These are phyloP conservation scores for Caenorhabditis japonica DNA, from an alignment of 2,888 invertebrate species.

Conservation along the genomic window DNA sequence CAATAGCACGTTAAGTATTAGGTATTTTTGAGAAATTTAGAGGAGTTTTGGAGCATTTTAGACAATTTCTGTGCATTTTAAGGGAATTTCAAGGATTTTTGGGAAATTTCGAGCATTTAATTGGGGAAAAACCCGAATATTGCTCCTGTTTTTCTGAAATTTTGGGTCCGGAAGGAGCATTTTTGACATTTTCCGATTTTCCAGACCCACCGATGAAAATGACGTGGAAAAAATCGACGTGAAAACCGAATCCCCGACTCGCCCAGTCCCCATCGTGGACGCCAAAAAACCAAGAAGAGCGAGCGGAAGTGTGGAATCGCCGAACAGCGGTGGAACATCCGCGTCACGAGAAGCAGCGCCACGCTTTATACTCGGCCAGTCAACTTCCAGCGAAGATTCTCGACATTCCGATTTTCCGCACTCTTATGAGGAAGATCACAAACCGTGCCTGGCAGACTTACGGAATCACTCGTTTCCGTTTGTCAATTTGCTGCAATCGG, in stretches of 20 bases:
- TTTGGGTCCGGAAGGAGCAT: too few relatives aligned
- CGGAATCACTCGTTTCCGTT: conserved; percentile 50
- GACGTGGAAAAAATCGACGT: conserved; percentile 20
- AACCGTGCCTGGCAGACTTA: conserved; percentile 31
- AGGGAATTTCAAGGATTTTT: too few relatives aligned
- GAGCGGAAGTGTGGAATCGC: conserved; percentile 23
- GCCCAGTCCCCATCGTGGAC: conserved; percentile 26
- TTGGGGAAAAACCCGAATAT: too few relatives aligned
- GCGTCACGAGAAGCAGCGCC: conserved; percentile 23
- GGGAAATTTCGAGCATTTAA: too few relatives aligned
- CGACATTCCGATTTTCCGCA: conserved; percentile 28
- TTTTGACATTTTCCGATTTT: too few relatives aligned
- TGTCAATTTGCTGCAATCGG: conserved; percentile 45
- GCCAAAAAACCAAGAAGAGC: conserved; percentile 15
- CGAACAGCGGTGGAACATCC: conserved; percentile 25
- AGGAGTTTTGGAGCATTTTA: too few relatives aligned
- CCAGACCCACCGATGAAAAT: conserved; percentile 22
- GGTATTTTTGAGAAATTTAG: too few relatives aligned
- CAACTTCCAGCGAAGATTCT: conserved; percentile 46
- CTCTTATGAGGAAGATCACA: conserved; percentile 32
- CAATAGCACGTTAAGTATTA: too few relatives aligned
- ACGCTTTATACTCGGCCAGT: conserved; percentile 44
- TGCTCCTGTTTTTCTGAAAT: too few relatives aligned
- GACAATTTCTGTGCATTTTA: too few relatives aligned
- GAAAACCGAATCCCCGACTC: too few relatives aligned